Percentiles rank a stretch among this genome's conserved stretches.
phyloP scores from a whole-genome alignment of 2,113 vertebrate genomes.

The Pelobates fuscus region DNA sequence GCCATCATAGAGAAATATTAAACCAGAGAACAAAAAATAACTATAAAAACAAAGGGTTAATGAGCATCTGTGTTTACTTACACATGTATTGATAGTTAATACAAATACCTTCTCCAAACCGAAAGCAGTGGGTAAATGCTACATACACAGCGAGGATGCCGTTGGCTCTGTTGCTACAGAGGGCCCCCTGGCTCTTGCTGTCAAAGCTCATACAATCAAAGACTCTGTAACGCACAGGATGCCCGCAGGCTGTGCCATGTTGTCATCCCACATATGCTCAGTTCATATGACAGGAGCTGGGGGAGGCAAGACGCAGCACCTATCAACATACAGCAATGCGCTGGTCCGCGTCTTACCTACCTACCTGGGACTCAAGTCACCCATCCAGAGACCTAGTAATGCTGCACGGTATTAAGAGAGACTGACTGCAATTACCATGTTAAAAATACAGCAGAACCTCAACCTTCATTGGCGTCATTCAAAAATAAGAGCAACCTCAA shows the following conservation, averaged over 20 bases:
- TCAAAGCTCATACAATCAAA: slow-evolving; percentile 46
- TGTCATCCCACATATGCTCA: slow-evolving; percentile 81
- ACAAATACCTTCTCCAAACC: too few species aligned
- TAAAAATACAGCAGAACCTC: too few species aligned
- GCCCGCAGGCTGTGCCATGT: slow-evolving; percentile 74
- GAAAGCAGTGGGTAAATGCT: not conserved
- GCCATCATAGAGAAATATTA: too few species aligned
- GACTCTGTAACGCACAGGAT: slow-evolving; percentile 30
- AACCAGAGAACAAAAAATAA: too few species aligned
- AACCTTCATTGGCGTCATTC: too few species aligned
- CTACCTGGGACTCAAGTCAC: not conserved
- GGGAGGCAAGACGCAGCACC: not conserved
- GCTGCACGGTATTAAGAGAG: not conserved
- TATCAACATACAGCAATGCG: not conserved
- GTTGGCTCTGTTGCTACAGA: slow-evolving; percentile 62
- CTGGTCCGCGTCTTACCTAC: not conserved
- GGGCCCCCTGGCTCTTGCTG: slow-evolving; percentile 39
- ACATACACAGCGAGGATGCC: slow-evolving; percentile 52
- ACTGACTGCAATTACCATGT: not conserved
- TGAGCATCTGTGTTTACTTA: too few species aligned
- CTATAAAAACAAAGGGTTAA: too few species aligned
- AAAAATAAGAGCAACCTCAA: too few species aligned
- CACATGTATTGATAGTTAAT: too few species aligned
- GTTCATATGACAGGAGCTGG: slow-evolving; percentile 53
- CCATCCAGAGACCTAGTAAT: not conserved